phyloP scores from a whole-genome alignment of 92 coral and sea anemone genomes.

The Palythoa caribaeorum region DNA sequence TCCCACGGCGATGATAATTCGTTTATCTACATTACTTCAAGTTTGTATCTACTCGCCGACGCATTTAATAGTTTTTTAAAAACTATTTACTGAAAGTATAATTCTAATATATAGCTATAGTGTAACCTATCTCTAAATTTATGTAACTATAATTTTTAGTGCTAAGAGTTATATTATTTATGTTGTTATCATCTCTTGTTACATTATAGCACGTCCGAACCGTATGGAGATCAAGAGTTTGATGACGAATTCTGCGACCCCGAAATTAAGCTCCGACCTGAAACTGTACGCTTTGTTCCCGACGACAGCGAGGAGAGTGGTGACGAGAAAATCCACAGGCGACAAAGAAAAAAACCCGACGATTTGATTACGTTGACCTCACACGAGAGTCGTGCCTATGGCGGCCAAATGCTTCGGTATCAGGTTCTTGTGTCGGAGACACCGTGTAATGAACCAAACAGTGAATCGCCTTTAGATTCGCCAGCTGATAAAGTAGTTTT shows the following conservation, averaged over 20 bases:
- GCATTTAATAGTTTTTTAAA: too few species aligned
- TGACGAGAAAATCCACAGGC: constrained; percentile 55
- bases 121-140: too few species aligned
- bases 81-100: too few species aligned
- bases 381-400: constrained; percentile 67
- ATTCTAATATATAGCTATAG: too few species aligned
- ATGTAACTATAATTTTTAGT: too few species aligned
- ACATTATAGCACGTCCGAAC: constrained; percentile 61
- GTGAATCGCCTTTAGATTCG: constrained; percentile 43
- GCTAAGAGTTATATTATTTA: too few species aligned
- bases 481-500: constrained; percentile 73
- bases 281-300: constrained; percentile 86
- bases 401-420: constrained; percentile 78
- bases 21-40: too few species aligned
- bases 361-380: constrained; percentile 72
- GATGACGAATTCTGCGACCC: constrained; percentile 88
- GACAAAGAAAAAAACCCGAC: constrained; percentile 69
- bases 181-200: neutral
- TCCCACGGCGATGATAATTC: too few species aligned
- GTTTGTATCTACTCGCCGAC: too few species aligned
- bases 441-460: constrained; percentile 54
- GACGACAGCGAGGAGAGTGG: constrained; percentile 63
- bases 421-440: constrained; percentile 42
- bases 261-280: constrained; percentile 87
- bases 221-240: constrained; percentile 66